phyloP scores from a whole-genome alignment of 2,113 vertebrate species.

The Anoplopoma fimbria region DNA sequence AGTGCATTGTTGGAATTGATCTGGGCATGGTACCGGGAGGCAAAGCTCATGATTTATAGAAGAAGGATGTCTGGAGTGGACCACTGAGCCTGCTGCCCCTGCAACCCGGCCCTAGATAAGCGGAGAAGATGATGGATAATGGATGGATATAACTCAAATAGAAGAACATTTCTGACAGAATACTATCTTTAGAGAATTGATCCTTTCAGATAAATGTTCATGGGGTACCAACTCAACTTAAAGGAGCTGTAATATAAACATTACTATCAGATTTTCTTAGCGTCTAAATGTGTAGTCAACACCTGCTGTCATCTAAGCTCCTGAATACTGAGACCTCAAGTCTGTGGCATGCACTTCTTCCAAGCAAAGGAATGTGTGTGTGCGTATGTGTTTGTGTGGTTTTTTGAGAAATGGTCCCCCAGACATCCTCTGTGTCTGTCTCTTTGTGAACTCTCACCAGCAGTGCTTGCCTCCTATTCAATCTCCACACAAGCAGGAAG shows the following conservation, averaged over 20 bases:
- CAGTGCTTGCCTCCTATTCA: conserved; percentile 38
- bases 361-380: conserved; percentile 26
- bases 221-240: not conserved
- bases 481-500: conserved; percentile 66
- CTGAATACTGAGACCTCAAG: not conserved
- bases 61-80: not conserved
- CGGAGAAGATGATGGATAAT: not conserved
- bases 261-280: not conserved
- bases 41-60: not conserved
- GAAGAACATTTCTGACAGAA: not conserved
- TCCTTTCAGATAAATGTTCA: not conserved
- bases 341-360: conserved; percentile 13
- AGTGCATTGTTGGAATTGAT: not conserved
- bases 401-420: conserved; percentile 38
- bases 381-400: conserved; percentile 9
- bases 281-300: not conserved
- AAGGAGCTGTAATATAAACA: not conserved
- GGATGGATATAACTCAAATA: not conserved
- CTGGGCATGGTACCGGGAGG: not conserved
- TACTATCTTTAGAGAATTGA: not conserved
- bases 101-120: not conserved
- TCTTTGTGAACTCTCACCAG: conserved; percentile 21
- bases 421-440: conserved; percentile 63
- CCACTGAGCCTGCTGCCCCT: not conserved
- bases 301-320: conserved; percentile 15